Evolutionary conservation across 30 jellyfish, hydroid and myxozoan genomes (phyloP), one percentile per base, ranked within the genome.

Genomic region (Cassiopea andromeda): DNA sequence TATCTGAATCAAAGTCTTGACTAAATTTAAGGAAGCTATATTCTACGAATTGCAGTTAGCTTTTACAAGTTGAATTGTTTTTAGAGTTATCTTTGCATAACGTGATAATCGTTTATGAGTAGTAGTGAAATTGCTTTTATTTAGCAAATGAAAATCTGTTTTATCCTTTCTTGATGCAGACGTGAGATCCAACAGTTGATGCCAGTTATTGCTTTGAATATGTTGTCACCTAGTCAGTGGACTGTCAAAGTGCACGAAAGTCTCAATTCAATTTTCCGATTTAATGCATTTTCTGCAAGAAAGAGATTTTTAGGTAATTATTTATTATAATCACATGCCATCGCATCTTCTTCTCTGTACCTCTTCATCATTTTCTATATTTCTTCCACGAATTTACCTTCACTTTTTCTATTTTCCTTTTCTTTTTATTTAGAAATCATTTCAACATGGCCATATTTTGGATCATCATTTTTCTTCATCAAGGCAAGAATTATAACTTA

Each of bases 151-250:
- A n/a, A n/a, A n/a, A n/a, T n/a, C n/a, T n/a, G n/a, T n/a, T n/a
- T n/a, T n/a, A n/a, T n/a, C n/a, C n/a, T n/a, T n/a, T n/a, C n/a
- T n/a, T n/a, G n/a, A n/a, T n/a, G n/a, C n/a, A 95, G 99, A 4
- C 85, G 85, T 5, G 99, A 95, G 74, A 92, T 91, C 9, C 27
- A 91, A 19, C 48, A 81, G 13, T 49, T 95, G 83, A 91, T 95
- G 68, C 99, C 99, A 1, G 93, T 85, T 17, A 75, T 89, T n/a
- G 93, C 94, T 68, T 58, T 97, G 90, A 74, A 73, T 54, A 48
- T 77, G 38, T 60, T 95, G 84, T 60, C 98, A 13, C 98, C 99
- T 50, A 84, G 80, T 71, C 99, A 95, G 78, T 95, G 99, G 99
- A 79, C 94, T 1, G 76, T 91, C 76, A 82, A 76, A 60, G 98